phyloP scores from a whole-genome alignment of 2,797 vertebrate species.

The Streptopelia turtur region DNA sequence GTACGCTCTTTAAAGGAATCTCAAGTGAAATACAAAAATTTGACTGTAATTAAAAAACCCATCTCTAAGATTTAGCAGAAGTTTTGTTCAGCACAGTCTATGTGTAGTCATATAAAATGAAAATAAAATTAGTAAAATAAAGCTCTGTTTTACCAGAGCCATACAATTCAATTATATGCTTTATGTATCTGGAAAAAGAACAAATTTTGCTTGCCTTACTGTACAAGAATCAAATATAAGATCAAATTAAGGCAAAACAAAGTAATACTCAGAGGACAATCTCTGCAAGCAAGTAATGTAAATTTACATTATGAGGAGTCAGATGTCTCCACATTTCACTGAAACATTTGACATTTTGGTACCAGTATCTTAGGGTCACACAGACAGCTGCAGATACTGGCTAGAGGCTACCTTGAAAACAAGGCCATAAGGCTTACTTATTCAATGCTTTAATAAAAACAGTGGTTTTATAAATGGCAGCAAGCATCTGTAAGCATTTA shows the following conservation, averaged over 20 bases:
- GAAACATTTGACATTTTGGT: neutral
- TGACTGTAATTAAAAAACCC: neutral
- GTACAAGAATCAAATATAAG: neutral
- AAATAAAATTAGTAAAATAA: neutral
- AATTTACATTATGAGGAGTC: neutral
- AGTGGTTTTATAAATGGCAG: neutral
- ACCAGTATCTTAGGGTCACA: neutral
- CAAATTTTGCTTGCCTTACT: neutral
- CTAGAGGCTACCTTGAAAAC: neutral
- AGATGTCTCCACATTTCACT: neutral
- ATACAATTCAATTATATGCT: neutral
- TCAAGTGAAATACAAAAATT: neutral
- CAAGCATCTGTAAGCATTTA: neutral
- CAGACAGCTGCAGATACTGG: neutral
- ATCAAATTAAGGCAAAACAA: neutral
- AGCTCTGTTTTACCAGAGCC: neutral
- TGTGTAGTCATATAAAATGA: neutral
- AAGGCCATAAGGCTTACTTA: neutral
- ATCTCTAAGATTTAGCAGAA: neutral
- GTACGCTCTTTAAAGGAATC: neutral
- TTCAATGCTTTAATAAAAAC: neutral
- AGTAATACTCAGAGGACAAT: neutral
- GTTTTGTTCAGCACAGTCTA: neutral
- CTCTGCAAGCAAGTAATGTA: neutral
- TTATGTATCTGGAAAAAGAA: neutral